A percentile compares a stretch with the other conserved stretches of the same genome.
These are phyloP conservation scores for Empis stercorea DNA, from an alignment of 2,888 invertebrate species.

Conservation along the genomic window DNA sequence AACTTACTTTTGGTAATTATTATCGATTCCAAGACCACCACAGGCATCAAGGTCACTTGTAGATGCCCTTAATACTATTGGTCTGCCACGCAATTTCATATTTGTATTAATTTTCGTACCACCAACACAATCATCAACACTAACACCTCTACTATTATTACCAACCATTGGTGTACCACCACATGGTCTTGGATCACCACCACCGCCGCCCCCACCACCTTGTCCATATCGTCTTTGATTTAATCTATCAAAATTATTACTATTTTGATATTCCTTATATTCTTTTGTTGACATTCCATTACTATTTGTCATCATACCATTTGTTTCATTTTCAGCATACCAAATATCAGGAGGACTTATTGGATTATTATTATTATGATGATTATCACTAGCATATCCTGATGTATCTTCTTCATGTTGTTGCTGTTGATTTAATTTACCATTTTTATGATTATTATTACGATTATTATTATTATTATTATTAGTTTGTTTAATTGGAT, in stretches of 20 bases:
- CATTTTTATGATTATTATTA: slow-evolving; percentile 16
- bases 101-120: background rate
- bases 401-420: slow-evolving; percentile 62
- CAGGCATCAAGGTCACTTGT: slow-evolving; percentile 6
- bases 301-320: slow-evolving; percentile 16
- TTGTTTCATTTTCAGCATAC: slow-evolving; percentile 23
- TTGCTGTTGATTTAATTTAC: slow-evolving; percentile 20
- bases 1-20: slow-evolving; percentile 9
- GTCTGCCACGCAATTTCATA: background rate
- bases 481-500: slow-evolving; percentile 9
- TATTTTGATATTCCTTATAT: slow-evolving; percentile 11
- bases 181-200: background rate
- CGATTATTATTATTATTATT: slow-evolving; percentile 13
- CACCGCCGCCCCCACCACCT: background rate
- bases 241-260: background rate
- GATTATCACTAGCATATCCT: slow-evolving; percentile 65
- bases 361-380: slow-evolving; percentile 40
- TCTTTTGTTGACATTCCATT: slow-evolving; percentile 15
- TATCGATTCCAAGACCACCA: slow-evolving; percentile 7
- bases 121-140: too few relatives aligned
- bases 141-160: too few relatives aligned
- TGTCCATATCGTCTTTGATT: too few relatives aligned
- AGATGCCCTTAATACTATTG: background rate
- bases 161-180: background rate
- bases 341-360: slow-evolving; percentile 40